phyloP scores from a whole-genome alignment of 1,140 invertebrate genomes.

The Bombus pascuorum region DNA sequence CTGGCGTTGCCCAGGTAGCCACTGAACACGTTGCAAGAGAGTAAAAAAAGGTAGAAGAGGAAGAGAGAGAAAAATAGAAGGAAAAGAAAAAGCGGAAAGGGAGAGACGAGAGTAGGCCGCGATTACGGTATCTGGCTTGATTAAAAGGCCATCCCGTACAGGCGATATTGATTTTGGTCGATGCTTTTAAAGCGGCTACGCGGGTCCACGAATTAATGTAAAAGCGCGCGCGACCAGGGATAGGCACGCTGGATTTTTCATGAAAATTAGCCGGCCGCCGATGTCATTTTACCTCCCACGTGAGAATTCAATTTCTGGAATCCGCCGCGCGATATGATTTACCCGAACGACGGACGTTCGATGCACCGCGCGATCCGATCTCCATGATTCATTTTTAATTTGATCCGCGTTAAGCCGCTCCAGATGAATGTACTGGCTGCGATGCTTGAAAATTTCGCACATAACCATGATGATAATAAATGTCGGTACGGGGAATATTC shows the following conservation, averaged over 20 bases:
- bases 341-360: background rate
- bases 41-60: no score
- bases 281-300: constrained; percentile 10
- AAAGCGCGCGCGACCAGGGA: constrained; percentile 12
- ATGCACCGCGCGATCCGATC: constrained; percentile 11
- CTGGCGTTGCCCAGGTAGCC: background rate
- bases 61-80: background rate
- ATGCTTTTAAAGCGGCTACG: constrained; percentile 46
- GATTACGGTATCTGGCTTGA: constrained; percentile 52
- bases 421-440: background rate
- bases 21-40: background rate
- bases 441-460: background rate
- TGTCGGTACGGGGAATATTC: background rate
- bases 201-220: constrained; percentile 38
- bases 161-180: constrained; percentile 47
- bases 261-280: constrained; percentile 34
- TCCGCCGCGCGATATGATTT: constrained; percentile 22
- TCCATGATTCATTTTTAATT: constrained; percentile 44
- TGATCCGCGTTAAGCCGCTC: constrained; percentile 13
- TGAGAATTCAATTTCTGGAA: constrained; percentile 40
- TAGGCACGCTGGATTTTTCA: constrained; percentile 24
- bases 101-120: constrained; percentile 4
- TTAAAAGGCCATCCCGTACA: constrained; percentile 42
- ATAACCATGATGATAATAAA: background rate
- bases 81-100: background rate